Conservation (phyloP, 2,113 vertebrate genomes). For the Nesoenas mayeri region DNA sequence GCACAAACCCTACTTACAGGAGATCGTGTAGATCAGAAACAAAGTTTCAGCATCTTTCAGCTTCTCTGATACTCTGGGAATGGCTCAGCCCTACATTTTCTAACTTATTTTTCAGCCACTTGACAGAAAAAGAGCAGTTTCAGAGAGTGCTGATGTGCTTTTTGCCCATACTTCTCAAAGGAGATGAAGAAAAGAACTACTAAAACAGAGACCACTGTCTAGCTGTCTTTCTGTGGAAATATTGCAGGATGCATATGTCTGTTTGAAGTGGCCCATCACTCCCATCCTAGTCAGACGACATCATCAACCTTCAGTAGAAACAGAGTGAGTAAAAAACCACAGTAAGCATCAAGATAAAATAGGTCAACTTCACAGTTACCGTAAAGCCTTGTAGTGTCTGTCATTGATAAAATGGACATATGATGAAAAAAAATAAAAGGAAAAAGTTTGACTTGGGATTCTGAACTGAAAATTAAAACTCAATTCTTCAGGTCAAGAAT, state of each 20-base stretch:
- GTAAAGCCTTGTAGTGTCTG: neutral
- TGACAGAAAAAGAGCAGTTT: neutral
- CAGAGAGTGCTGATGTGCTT: neutral
- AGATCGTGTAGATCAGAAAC: neutral
- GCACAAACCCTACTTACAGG: neutral
- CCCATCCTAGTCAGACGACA: neutral
- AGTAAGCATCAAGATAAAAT: neutral
- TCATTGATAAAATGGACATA: neutral
- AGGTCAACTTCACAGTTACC: neutral
- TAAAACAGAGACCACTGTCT: neutral
- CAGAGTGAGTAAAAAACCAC: neutral
- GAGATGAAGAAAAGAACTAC: neutral
- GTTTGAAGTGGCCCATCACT: neutral
- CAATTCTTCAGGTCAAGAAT: neutral
- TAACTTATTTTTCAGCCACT: neutral
- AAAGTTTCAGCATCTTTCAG: neutral
- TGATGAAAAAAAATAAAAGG: neutral
- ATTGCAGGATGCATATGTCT: neutral
- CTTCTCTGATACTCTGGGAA: neutral
- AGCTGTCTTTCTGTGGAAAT: neutral
- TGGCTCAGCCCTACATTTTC: neutral
- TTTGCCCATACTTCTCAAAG: fast-evolving
- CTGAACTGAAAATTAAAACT: neutral
- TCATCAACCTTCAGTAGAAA: neutral
- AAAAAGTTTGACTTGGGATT: fast-evolving